A percentile compares a stretch with the other conserved stretches of the same genome.
These are phyloP conservation scores for Thymelicus acteon DNA, from an alignment of 2,888 invertebrate species.

Conservation along the genomic window DNA sequence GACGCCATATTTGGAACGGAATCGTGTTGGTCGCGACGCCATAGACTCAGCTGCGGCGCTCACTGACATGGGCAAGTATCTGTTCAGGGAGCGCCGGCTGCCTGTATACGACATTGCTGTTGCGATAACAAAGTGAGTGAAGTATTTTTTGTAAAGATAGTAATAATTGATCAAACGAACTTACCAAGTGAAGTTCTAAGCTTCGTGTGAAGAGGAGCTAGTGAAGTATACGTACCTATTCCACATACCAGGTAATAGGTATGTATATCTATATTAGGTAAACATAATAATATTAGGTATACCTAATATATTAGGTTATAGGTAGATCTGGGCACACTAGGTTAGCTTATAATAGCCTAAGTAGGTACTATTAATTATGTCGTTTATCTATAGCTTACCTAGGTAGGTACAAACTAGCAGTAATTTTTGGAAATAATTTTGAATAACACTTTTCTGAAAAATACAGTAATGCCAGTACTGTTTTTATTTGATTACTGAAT, in stretches of 20 bases:
- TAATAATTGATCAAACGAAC: background rate
- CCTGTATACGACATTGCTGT: slow-evolving; percentile 98
- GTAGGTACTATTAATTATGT: too few species aligned
- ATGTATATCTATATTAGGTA: too few species aligned
- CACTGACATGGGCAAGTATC: slow-evolving; percentile 98
- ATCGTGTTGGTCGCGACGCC: slow-evolving; percentile 96
- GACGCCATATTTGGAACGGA: slow-evolving; percentile 96
- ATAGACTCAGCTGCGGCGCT: slow-evolving; percentile 97
- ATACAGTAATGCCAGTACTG: too few species aligned
- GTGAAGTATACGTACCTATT: too few species aligned
- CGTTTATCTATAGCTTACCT: too few species aligned
- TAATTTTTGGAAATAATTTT: too few species aligned
- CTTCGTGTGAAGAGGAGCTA: background rate
- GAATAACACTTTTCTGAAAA: too few species aligned
- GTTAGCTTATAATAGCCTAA: too few species aligned
- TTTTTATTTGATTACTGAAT: too few species aligned
- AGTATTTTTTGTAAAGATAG: background rate
- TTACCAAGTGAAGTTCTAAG: background rate
- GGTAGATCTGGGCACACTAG: background rate
- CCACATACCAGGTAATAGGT: background rate
- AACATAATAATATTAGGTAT: too few species aligned
- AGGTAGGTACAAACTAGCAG: too few species aligned
- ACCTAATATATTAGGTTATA: background rate
- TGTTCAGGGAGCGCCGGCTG: slow-evolving; percentile 96
- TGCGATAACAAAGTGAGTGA: slow-evolving; percentile 96